A percentile compares a stretch with the other conserved stretches of the same genome.
phyloP scores from a whole-genome alignment of 1,140 invertebrate species.

The Pachyrhynchus sulphureomaculatus region DNA sequence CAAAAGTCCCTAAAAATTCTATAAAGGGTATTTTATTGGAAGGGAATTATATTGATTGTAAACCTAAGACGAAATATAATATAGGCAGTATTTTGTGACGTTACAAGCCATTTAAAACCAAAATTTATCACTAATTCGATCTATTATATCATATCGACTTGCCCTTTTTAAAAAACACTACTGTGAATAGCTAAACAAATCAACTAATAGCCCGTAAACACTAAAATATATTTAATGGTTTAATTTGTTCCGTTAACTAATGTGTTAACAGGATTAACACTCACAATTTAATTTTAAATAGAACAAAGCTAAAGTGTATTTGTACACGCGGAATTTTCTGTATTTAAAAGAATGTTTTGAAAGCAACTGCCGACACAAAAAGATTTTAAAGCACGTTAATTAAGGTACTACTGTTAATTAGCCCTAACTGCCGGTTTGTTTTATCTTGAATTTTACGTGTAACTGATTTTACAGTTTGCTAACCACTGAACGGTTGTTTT shows the following conservation, averaged over 20 bases:
- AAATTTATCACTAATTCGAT: too few relatives aligned
- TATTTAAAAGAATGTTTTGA: conserved; percentile 30
- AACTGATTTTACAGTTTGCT: conserved; percentile 1
- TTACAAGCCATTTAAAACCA: too few relatives aligned
- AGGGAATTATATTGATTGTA: too few relatives aligned
- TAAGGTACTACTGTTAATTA: conserved; percentile 37
- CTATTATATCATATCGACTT: too few relatives aligned
- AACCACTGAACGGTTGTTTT: conserved; percentile 19
- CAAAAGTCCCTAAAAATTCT: too few relatives aligned
- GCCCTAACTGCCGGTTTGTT: conserved; percentile 32
- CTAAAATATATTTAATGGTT: not conserved
- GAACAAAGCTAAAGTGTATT: conserved; percentile 33
- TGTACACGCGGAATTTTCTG: conserved; percentile 29
- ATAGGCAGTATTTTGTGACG: too few relatives aligned
- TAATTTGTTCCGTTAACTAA: conserved; percentile 1
- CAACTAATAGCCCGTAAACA: conserved; percentile 5
- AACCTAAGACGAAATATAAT: too few relatives aligned
- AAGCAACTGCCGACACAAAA: conserved; percentile 26
- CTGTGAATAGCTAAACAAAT: too few relatives aligned
- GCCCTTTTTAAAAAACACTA: too few relatives aligned
- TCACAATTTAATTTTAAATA: conserved; percentile 27
- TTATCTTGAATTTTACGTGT: conserved; percentile 18
- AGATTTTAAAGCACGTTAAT: conserved; percentile 34
- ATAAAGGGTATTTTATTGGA: too few relatives aligned
- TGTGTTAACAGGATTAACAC: conserved; percentile 2